These are phyloP conservation scores for Columba guinea DNA, from an alignment of 2,797 vertebrate genomes.

Conservation along the genomic window DNA sequence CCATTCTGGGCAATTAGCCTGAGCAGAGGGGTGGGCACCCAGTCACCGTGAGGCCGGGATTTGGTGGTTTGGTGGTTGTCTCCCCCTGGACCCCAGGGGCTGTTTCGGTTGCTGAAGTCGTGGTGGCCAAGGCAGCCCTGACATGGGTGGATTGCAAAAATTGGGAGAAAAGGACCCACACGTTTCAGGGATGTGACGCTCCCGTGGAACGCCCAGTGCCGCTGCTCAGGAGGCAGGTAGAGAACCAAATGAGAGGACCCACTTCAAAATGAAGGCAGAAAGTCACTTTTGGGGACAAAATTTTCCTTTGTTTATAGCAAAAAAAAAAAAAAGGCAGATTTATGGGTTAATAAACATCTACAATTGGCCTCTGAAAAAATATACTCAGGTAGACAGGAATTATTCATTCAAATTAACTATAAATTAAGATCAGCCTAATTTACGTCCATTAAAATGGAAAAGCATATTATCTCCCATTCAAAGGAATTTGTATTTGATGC, in stretches of 20 bases:
- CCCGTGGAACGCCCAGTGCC: accelerated
- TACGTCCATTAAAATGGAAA: constrained; percentile 83
- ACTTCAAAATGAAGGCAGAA: background rate
- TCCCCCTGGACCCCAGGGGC: no score
- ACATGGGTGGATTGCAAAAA: background rate
- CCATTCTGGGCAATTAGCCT: constrained; percentile 35
- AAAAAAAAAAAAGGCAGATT: constrained; percentile 50
- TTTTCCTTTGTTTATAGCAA: constrained; percentile 27
- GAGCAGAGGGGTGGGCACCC: background rate
- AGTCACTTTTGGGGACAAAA: background rate
- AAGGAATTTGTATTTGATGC: constrained; percentile 82
- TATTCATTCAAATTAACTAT: constrained; percentile 83
- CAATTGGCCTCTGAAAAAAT: constrained; percentile 71
- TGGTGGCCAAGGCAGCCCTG: accelerated
- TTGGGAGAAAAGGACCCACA: background rate
- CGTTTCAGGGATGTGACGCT: background rate
- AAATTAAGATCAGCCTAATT: constrained; percentile 86
- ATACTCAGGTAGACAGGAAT: constrained; percentile 81
- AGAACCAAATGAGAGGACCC: accelerated
- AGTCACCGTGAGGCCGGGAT: accelerated
- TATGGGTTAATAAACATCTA: constrained; percentile 81
- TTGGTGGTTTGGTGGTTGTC: background rate
- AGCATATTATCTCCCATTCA: constrained; percentile 79
- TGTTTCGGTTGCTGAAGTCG: accelerated
- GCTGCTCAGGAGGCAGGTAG: background rate